Percentiles rank a stretch among this genome's conserved stretches.
Evolutionary conservation across 2,113 vertebrate species (phyloP).

Genomic region (Hemiscyllium ocellatum): DNA sequence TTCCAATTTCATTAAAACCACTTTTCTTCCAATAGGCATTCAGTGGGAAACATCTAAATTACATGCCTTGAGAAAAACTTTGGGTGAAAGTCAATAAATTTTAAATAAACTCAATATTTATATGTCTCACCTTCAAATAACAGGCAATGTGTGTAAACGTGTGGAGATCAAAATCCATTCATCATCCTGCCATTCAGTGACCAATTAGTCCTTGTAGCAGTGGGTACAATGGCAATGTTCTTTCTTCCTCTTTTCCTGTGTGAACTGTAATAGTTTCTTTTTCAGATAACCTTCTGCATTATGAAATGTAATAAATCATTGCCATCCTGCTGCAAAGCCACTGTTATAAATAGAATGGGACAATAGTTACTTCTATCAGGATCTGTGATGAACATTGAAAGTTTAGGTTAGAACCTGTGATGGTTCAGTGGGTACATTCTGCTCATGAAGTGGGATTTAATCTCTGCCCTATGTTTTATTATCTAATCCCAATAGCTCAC

Average conservation of each 20-base stretch:
- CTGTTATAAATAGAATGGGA: neutral
- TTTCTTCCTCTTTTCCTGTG: neutral
- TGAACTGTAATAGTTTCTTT: neutral
- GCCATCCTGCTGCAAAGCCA: neutral
- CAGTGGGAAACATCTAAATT: slow-evolving; percentile 5
- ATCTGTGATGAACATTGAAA: neutral
- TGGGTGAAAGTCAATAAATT: neutral
- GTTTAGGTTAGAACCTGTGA: neutral
- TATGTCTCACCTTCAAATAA: neutral
- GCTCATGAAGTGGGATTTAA: neutral
- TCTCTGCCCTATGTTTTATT: neutral
- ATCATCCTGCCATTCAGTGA: neutral
- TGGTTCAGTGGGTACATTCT: neutral
- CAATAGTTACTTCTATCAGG: neutral
- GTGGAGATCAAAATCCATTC: neutral
- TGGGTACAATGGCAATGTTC: neutral
- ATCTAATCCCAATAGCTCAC: neutral
- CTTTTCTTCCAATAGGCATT: neutral
- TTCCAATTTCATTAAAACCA: neutral
- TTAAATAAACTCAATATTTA: slow-evolving; percentile 22
- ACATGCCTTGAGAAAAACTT: neutral
- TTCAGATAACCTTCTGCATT: slow-evolving; percentile 10
- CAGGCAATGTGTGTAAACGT: neutral
- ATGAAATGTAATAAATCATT: slow-evolving; percentile 24
- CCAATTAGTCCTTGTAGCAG: neutral